phyloP scores from a whole-genome alignment of 2,113 vertebrate genomes.

The Parus major region DNA sequence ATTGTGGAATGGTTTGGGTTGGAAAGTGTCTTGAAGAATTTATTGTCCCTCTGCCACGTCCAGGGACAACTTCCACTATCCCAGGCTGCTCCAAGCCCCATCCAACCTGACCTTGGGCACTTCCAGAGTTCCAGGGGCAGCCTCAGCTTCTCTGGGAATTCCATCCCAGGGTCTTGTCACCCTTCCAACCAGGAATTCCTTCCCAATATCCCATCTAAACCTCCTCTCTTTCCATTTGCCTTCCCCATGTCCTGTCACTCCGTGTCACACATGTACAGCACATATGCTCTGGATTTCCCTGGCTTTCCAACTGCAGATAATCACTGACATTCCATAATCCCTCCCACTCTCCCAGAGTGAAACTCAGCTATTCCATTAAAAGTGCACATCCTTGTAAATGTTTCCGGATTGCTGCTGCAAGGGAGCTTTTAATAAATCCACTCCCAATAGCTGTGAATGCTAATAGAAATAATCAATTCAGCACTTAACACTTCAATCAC shows the following conservation, averaged over 20 bases:
- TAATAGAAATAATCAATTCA: slow-evolving; percentile 72
- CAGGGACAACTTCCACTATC: fast-evolving
- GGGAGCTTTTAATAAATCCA: slow-evolving; percentile 41
- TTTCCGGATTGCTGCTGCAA: slow-evolving; percentile 19
- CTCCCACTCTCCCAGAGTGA: background rate
- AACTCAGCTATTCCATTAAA: slow-evolving; percentile 13
- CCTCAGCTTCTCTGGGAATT: background rate
- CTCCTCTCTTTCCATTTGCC: too few species aligned
- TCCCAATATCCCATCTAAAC: background rate
- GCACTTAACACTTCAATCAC: slow-evolving; percentile 59
- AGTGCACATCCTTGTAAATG: background rate
- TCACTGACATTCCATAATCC: background rate
- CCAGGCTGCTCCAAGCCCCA: background rate
- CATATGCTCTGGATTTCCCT: background rate
- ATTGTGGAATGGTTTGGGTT: background rate
- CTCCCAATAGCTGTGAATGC: slow-evolving; percentile 36
- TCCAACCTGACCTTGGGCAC: background rate
- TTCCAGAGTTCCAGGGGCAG: background rate
- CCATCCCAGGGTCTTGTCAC: fast-evolving
- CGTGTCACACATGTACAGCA: fast-evolving
- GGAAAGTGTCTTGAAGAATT: background rate
- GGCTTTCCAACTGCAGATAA: background rate
- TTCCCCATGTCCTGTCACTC: background rate
- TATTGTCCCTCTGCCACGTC: background rate
- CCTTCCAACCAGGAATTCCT: background rate